phyloP scores from a whole-genome alignment of 1,140 invertebrate species.

The Melanaphis sacchari region DNA sequence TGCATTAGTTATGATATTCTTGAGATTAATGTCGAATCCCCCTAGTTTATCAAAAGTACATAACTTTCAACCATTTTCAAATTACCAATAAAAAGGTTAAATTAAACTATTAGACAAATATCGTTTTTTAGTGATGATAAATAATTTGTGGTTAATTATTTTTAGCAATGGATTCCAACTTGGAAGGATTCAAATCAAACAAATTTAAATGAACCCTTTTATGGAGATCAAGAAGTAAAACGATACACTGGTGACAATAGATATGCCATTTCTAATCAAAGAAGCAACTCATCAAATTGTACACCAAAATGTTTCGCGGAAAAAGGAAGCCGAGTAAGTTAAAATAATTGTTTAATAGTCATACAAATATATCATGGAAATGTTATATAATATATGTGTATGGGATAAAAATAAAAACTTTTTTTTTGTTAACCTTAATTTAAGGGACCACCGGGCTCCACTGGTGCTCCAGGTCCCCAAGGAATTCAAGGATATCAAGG shows the following conservation, averaged over 20 bases:
- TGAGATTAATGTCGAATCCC: neutral
- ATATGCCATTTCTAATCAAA: conserved; percentile 57
- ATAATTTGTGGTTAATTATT: neutral
- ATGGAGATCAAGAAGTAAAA: conserved; percentile 25
- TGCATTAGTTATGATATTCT: neutral
- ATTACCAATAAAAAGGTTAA: neutral
- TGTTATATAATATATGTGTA: neutral
- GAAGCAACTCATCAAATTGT: conserved; percentile 62
- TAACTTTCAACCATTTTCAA: neutral
- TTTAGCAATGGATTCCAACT: conserved; percentile 24
- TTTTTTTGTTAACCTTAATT: neutral
- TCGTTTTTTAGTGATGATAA: neutral
- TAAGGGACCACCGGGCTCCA: conserved; percentile 64
- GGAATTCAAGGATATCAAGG: conserved; percentile 87
- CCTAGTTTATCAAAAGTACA: neutral
- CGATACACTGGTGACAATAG: conserved; percentile 4
- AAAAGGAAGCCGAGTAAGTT: conserved; percentile 83
- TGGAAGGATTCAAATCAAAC: conserved; percentile 7
- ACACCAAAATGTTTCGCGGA: conserved; percentile 91
- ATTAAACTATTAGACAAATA: neutral
- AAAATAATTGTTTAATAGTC: neutral
- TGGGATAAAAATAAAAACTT: neutral
- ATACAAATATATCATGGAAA: neutral
- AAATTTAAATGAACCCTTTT: neutral
- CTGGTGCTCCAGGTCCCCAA: conserved; percentile 74